These are phyloP conservation scores for Trichacis sp. DNA, from an alignment of 2,888 invertebrate genomes.

Conservation along the genomic window DNA sequence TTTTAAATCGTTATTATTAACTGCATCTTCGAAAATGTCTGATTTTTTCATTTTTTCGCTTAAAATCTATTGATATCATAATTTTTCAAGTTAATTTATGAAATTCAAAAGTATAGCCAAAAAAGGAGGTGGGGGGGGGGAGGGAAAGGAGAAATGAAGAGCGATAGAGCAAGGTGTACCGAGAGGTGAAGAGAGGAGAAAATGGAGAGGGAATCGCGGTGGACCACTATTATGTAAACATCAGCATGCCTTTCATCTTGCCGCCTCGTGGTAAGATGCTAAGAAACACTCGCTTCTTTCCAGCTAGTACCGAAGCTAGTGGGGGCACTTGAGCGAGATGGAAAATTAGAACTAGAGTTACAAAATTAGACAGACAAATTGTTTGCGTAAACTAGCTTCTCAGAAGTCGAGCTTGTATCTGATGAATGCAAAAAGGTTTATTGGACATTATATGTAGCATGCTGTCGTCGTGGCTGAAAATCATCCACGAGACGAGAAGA, in stretches of 20 bases:
- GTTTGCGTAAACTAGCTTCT: constrained; percentile 10
- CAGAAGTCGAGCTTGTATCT: constrained; percentile 2
- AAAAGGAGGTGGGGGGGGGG: constrained; percentile 2
- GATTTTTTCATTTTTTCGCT: no score
- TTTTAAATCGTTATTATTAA: no score
- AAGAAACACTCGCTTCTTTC: constrained; percentile 14
- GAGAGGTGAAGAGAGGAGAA: constrained; percentile 20
- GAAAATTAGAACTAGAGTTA: constrained; percentile 10
- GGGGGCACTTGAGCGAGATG: constrained; percentile 1
- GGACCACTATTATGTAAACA: constrained; percentile 80
- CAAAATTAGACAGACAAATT: constrained; percentile 4
- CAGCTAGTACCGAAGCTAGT: constrained; percentile 10
- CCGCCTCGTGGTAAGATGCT: constrained; percentile 62
- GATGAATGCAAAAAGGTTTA: constrained; percentile 1
- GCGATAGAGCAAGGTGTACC: constrained; percentile 22
- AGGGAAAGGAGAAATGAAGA: constrained; percentile 17
- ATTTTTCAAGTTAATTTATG: no score
- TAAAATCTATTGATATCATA: no score
- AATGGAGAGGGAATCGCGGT: constrained; percentile 64
- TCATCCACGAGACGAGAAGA: neutral
- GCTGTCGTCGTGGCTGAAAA: neutral
- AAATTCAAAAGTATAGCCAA: no score
- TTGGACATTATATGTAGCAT: neutral
- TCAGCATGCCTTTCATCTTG: constrained; percentile 75
- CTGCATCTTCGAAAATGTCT: no score